Evolutionary conservation across 2,888 invertebrate genomes (phyloP), one percentile per base, ranked within the genome.

Genomic region (Capitulum mitella): DNA sequence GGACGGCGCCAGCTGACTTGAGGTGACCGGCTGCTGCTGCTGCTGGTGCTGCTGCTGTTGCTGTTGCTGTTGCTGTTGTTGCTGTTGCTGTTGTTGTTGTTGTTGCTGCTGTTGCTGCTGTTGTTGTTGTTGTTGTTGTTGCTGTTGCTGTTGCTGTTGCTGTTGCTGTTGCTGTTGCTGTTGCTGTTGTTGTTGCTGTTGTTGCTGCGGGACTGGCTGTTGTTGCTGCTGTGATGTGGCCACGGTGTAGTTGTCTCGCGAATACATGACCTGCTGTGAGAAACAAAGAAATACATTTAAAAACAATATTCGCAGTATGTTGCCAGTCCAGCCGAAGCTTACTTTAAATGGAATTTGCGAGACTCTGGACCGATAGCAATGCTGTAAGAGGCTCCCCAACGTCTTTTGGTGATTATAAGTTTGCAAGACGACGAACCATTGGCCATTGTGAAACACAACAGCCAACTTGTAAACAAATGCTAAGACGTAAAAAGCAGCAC

Each of bases 1-100:
- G 80, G 64, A 80, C 81, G n/a, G 80, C 79, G n/a, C 78, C 78
- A 77, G 80, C 79, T 77, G 81, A 80, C 29, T 79, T 78, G 75
- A 82, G 79, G 77, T 81, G 79, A 32, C 79, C 78, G 22, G 81
- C 61, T 75, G 74, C 26, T 75, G 74, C 78, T 82, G 64, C 22
- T 64, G 64, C 19, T 64, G 64, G 8, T 64, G 64, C 34, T 64
- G 64, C 19, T 64, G 34, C 34, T 64, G 29, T 22, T 79, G 29
- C 78, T 78, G 54, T n/a, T 70, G 51, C 32, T 78, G 75, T 58
- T 80, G 77, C 10, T 51, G 77, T 29, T 34, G 43, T 19, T 77
- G 77, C 34, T 77, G 48, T 14, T 43, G 61, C 19, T 40, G 75
- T 29, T 75, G 75, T 12, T 75, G 75, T n/a, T 80, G 75, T 77